These are phyloP conservation scores for Cricetomys ansorgei DNA, from an alignment of 2,113 vertebrate species.

Conservation along the genomic window DNA sequence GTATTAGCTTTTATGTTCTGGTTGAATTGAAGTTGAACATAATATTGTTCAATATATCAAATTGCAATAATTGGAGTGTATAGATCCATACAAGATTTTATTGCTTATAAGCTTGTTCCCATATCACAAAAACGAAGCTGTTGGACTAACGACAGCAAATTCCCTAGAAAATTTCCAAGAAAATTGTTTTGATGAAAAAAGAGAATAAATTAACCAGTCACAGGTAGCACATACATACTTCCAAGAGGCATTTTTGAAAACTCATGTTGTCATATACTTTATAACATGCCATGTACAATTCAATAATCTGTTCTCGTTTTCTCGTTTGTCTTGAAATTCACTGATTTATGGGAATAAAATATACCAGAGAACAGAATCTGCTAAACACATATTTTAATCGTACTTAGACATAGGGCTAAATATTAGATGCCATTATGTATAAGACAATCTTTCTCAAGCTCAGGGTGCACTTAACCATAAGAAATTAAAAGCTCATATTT, in stretches of 20 bases:
- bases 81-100: background rate
- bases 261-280: background rate
- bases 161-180: no score
- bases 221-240: background rate
- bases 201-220: background rate
- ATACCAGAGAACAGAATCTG: background rate
- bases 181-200: background rate
- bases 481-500: background rate
- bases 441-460: background rate
- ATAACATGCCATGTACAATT: background rate
- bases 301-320: no score
- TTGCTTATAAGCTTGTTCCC: background rate
- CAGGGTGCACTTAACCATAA: no score
- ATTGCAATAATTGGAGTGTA: background rate
- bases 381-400: background rate
- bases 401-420: background rate
- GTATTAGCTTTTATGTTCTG: background rate
- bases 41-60: background rate
- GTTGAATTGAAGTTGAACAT: background rate
- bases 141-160: background rate
- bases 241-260: background rate
- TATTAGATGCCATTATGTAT: background rate
- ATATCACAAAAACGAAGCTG: background rate
- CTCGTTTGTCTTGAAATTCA: background rate
- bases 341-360: background rate